These are phyloP conservation scores for Nymphalis io DNA, from an alignment of 1,140 invertebrate species.

Conservation along the genomic window DNA sequence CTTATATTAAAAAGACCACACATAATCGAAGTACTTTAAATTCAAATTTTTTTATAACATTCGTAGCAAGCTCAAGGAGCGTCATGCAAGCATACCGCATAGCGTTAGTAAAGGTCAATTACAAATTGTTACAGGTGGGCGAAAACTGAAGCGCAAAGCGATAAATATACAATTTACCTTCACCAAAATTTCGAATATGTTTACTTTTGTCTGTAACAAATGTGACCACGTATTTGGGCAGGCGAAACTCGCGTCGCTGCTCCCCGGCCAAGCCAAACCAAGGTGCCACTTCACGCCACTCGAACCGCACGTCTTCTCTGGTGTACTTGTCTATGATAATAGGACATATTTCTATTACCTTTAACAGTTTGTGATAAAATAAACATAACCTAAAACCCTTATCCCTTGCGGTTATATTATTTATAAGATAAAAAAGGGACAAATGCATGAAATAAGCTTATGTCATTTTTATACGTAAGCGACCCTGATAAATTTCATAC, in stretches of 20 bases:
- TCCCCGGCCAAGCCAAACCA: constrained; percentile 75
- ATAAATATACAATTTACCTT: constrained; percentile 82
- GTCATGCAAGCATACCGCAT: constrained; percentile 60
- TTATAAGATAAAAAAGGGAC: neutral
- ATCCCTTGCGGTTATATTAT: no score
- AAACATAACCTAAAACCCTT: no score
- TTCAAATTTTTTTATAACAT: constrained; percentile 23
- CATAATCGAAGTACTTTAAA: neutral
- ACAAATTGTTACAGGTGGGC: constrained; percentile 53
- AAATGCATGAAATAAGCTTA: no score
- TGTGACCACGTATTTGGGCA: constrained; percentile 83
- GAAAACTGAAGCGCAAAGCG: constrained; percentile 77
- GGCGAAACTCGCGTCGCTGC: constrained; percentile 79
- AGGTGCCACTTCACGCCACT: constrained; percentile 80
- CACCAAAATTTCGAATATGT: constrained; percentile 82
- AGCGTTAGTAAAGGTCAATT: constrained; percentile 51
- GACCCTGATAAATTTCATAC: no score
- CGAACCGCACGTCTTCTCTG: constrained; percentile 80
- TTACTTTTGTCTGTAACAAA: constrained; percentile 81
- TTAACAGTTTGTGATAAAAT: neutral
- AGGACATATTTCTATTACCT: neutral
- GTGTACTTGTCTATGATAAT: constrained; percentile 82
- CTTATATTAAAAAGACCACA: neutral
- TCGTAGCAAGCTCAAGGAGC: constrained; percentile 54
- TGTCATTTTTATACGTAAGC: no score